Percentiles rank a stretch among this genome's conserved stretches.
Conservation (phyloP, 1,140 invertebrate species). For the Pogonus chalceus region DNA sequence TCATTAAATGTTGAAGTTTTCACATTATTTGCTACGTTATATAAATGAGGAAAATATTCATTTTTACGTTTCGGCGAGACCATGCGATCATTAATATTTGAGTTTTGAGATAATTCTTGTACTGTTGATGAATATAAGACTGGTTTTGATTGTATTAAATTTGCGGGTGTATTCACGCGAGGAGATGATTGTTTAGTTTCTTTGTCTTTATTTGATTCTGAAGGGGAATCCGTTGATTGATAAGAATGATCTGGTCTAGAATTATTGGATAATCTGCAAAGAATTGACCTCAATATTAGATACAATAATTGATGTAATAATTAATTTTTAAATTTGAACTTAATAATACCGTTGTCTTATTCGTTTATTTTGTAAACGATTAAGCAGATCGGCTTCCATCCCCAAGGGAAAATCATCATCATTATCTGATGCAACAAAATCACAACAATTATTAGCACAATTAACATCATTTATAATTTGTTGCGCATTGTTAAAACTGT, state of each 20-base stretch:
- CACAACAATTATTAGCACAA: conserved; percentile 27
- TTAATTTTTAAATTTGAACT: neutral
- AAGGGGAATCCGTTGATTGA: conserved; percentile 20
- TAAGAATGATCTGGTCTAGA: conserved; percentile 31
- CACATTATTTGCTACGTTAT: conserved; percentile 31
- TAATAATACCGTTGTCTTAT: neutral
- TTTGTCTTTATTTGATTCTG: conserved; percentile 14
- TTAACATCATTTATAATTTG: conserved; percentile 44
- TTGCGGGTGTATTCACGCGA: conserved; percentile 31
- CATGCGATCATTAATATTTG: conserved; percentile 27
- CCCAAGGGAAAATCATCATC: conserved; percentile 33
- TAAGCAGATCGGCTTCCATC: conserved; percentile 28
- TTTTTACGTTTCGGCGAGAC: conserved; percentile 30
- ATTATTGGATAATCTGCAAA: conserved; percentile 35
- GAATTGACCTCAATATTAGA: too few relatives aligned
- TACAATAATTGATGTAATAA: too few relatives aligned
- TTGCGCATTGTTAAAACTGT: conserved; percentile 49
- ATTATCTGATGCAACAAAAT: conserved; percentile 23
- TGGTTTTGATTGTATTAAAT: conserved; percentile 22
- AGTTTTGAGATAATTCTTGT: neutral
- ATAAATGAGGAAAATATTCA: conserved; percentile 31
- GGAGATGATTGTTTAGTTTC: conserved; percentile 11
- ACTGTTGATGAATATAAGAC: conserved; percentile 12
- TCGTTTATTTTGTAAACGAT: conserved; percentile 7
- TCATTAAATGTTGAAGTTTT: conserved; percentile 36